A percentile compares a stretch with the other conserved stretches of the same genome.
phyloP scores from a whole-genome alignment of 2,797 vertebrate species.

The Clarias pachynema region DNA sequence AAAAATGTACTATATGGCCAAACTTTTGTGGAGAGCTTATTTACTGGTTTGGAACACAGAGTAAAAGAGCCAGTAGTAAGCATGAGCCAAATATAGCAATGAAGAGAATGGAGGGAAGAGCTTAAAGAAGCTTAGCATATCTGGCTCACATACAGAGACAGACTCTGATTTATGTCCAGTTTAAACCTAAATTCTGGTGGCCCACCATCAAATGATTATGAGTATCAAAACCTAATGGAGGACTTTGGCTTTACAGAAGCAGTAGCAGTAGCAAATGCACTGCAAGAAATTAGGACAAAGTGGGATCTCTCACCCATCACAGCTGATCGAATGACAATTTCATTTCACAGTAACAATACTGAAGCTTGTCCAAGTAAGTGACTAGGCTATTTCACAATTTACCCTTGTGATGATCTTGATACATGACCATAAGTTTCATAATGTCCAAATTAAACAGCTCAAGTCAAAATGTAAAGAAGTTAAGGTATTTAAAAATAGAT shows the following conservation, averaged over 20 bases:
- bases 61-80: background rate
- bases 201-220: background rate
- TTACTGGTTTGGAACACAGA: background rate
- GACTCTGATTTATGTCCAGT: background rate
- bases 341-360: slow-evolving; percentile 22
- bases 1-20: background rate
- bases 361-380: slow-evolving; percentile 14
- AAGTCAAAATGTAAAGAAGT: background rate
- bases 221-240: background rate
- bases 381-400: slow-evolving; percentile 1
- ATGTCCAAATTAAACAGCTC: background rate
- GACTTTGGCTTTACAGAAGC: background rate
- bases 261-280: background rate
- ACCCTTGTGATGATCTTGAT: background rate
- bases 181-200: background rate
- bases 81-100: background rate
- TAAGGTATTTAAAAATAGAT: background rate
- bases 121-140: background rate
- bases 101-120: background rate
- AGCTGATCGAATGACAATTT: slow-evolving; percentile 28
- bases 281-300: background rate
- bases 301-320: background rate
- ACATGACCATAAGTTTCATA: background rate
- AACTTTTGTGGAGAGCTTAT: background rate
- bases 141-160: background rate